Evolutionary conservation across 2,888 invertebrate genomes (phyloP), one percentile per base, ranked within the genome.

Genomic region (Pterostichus niger): DNA sequence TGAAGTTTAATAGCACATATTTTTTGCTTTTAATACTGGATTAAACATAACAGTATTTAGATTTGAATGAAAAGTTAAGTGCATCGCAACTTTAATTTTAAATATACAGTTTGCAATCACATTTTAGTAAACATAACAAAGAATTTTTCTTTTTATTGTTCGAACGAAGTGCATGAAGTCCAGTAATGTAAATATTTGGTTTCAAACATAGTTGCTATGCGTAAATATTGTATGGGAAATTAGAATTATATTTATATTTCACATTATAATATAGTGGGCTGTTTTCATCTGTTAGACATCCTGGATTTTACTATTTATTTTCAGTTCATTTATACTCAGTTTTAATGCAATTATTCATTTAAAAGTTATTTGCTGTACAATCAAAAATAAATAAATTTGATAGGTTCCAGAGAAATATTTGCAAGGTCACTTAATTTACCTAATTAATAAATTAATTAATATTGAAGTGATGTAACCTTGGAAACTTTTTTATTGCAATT

Each of bases 191-290:
- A 75, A 75, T 75, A 75, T 75, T 75, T 54, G 24, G 52, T 52
- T 75, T 52, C 40, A 68, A 33, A 73, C 49, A 73, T 44, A 44
- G 46, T 73, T 46, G 46, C 44, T 52, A 33, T 54, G 54, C 13
- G 52, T 75, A 75, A 75, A 75, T 75, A 75, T 31, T 75, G 52
- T 49, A 31, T n/a, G 35, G 75, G 73, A 73, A 73, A 73, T 52
- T 17, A 33, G 54, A 33, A 52, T 75, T 75, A 75, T 75, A 75
- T 75, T 75, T 75, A 52, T 75, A 73, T 44, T 73, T 35, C 35
- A 13, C 64, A n/a, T 35, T 35, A 59, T 31, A 13, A 40, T n/a
- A 33, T n/a, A 13, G 31, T 11, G n/a, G n/a, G 33, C 33, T 4
- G 64, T 64, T 64, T 24, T 64, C 33, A 64, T 35, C 64, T 33